phyloP scores from a whole-genome alignment of 2,113 vertebrate species.

The Arenaria interpres region DNA sequence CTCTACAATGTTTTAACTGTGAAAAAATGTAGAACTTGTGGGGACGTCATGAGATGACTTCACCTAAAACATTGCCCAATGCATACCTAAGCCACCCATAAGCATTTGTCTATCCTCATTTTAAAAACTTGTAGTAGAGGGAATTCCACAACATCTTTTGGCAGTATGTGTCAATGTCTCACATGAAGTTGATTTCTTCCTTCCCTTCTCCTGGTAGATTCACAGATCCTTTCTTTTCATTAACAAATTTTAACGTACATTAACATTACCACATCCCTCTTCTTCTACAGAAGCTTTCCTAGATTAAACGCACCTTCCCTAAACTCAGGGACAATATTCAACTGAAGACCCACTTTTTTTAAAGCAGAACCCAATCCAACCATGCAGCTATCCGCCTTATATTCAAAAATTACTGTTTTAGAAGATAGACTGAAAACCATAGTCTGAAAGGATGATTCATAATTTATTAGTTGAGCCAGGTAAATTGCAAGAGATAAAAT shows the following conservation, averaged over 20 bases:
- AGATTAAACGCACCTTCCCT: not conserved
- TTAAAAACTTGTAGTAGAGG: not conserved
- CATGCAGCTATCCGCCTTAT: not conserved
- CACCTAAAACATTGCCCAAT: not conserved
- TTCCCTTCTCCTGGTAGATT: not conserved
- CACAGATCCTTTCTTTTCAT: not conserved
- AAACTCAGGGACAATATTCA: not conserved
- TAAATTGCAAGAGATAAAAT: not conserved
- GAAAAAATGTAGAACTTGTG: not conserved
- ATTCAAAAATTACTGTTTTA: not conserved
- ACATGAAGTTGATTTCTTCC: not conserved
- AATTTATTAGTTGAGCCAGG: not conserved
- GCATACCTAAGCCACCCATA: not conserved
- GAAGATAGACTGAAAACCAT: not conserved
- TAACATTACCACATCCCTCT: not conserved
- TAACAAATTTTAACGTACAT: not conserved
- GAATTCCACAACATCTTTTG: not conserved
- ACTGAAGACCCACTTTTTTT: not conserved
- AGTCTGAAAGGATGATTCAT: not conserved
- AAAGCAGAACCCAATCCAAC: not conserved
- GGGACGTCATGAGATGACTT: not conserved
- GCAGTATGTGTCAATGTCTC: not conserved
- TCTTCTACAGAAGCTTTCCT: not conserved
- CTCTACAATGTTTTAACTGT: not conserved
- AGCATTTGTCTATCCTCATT: not conserved